Conservation (phyloP, 2,797 vertebrate genomes). For the Artibeus lituratus region DNA sequence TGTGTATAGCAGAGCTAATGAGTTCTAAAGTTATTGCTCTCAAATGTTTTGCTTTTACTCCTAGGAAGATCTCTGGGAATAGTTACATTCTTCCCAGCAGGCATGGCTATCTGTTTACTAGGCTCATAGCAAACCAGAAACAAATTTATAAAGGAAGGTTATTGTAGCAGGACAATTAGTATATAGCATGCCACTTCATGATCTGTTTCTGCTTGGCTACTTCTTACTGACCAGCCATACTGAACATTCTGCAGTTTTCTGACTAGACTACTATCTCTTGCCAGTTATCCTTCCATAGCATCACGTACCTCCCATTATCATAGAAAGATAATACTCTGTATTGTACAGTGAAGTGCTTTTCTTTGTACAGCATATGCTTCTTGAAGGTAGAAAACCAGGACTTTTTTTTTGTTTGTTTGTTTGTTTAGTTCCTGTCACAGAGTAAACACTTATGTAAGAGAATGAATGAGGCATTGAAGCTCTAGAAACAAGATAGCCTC, state of each 20-base stretch:
- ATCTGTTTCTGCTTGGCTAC: not conserved
- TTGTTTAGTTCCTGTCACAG: not conserved
- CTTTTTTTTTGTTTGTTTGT: not conserved
- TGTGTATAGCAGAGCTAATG: not conserved
- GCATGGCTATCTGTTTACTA: not conserved
- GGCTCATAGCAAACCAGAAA: not conserved
- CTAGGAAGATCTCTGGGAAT: constrained; percentile 6
- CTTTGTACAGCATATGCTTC: not conserved
- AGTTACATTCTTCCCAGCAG: not conserved
- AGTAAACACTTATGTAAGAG: not conserved
- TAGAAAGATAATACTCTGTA: not conserved
- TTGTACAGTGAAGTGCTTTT: not conserved
- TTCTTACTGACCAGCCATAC: not conserved
- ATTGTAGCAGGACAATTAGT: not conserved
- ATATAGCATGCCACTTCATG: not conserved
- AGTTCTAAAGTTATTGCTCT: not conserved
- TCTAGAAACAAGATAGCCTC: not conserved
- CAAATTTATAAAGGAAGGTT: not conserved
- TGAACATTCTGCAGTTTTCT: constrained; percentile 22
- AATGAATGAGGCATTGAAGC: not conserved
- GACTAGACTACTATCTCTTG: not conserved
- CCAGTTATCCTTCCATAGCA: not conserved
- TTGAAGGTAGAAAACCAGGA: constrained; percentile 18
- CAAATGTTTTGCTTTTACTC: not conserved
- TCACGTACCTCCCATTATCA: not conserved